Evolutionary conservation across 2,888 invertebrate genomes (phyloP).

Genomic region (Pyrrhosoma nymphula): DNA sequence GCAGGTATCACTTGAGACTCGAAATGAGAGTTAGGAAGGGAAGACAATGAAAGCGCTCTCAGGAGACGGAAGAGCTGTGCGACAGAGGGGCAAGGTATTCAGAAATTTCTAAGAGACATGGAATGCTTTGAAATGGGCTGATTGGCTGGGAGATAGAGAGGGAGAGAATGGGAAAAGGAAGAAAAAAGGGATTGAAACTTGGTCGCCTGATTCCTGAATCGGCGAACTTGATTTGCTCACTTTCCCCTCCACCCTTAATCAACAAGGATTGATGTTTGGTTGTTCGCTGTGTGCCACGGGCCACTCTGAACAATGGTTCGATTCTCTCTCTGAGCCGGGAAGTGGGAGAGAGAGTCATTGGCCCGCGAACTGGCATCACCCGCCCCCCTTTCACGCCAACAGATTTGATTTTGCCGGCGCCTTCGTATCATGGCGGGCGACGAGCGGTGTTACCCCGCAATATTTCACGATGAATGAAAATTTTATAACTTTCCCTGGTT

Average conservation of each 20-base stretch:
- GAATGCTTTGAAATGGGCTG: too few species aligned
- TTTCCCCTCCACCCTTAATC: neutral
- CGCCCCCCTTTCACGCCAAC: neutral
- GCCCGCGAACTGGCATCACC: neutral
- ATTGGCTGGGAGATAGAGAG: too few species aligned
- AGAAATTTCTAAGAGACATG: too few species aligned
- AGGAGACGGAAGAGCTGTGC: too few species aligned
- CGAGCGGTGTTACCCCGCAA: neutral
- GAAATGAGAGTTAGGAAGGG: too few species aligned
- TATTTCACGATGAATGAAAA: neutral
- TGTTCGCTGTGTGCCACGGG: neutral
- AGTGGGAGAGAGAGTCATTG: neutral
- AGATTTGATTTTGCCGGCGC: neutral
- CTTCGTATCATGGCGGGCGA: neutral
- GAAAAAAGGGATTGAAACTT: neutral
- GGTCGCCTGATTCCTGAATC: neutral
- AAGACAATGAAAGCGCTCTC: too few species aligned
- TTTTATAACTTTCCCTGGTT: neutral
- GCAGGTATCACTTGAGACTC: too few species aligned
- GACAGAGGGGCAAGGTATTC: too few species aligned
- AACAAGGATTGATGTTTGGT: neutral
- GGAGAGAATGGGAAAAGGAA: neutral
- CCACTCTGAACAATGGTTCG: neutral
- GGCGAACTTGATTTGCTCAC: neutral
- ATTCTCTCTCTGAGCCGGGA: neutral